These are phyloP conservation scores for Melanotaenia parkinsoni DNA, from an alignment of 2,797 vertebrate species.

Conservation along the genomic window DNA sequence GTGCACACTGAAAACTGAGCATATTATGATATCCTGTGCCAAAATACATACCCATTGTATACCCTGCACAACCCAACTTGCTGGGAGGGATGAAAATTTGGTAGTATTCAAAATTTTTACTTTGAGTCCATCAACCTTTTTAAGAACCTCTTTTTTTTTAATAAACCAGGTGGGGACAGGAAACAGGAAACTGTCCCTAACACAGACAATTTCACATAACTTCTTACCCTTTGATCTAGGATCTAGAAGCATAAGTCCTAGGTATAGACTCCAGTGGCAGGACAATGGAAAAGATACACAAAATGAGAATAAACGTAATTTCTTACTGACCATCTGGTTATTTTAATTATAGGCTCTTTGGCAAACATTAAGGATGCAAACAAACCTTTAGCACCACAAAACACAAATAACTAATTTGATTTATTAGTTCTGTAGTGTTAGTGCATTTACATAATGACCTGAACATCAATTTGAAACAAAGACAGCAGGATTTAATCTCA, in stretches of 20 bases:
- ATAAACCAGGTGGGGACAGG: no score
- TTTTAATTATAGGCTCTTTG: background rate
- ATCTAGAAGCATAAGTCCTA: background rate
- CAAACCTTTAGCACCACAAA: constrained; percentile 1
- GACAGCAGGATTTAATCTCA: constrained; percentile 28
- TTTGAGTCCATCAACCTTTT: background rate
- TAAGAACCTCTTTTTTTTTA: no score
- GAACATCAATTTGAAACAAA: constrained; percentile 20
- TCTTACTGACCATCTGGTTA: background rate
- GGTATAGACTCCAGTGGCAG: background rate
- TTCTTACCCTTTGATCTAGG: background rate
- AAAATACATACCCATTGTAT: background rate
- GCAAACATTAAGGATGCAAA: constrained; percentile 15
- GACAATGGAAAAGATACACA: background rate
- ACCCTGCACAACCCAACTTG: background rate
- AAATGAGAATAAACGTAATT: background rate
- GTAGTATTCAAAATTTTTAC: background rate
- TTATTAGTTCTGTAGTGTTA: constrained; percentile 3
- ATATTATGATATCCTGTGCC: background rate
- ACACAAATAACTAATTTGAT: constrained; percentile 10
- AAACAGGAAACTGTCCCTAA: background rate
- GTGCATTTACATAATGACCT: constrained; percentile 28
- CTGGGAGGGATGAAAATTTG: background rate
- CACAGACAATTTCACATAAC: background rate
- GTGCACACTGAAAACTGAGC: background rate